Conservation (phyloP, 2,113 vertebrate species). For the Chrysochloris asiatica region DNA sequence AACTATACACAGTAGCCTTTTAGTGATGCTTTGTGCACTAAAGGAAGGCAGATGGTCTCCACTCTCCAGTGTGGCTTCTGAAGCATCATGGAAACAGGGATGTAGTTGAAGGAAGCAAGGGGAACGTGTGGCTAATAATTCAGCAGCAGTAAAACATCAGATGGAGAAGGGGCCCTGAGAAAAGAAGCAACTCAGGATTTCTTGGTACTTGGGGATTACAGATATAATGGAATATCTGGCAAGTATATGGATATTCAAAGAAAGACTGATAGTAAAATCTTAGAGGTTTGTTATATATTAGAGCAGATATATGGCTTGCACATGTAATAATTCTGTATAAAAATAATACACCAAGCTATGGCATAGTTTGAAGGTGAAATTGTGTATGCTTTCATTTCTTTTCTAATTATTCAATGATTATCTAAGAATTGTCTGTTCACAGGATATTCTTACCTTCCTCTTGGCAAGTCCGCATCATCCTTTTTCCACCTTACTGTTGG, state of each 20-base stretch:
- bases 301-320: background rate
- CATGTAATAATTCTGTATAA: background rate
- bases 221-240: background rate
- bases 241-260: background rate
- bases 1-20: background rate
- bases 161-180: too few relatives aligned
- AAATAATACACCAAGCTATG: background rate
- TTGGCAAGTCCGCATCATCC: slow-evolving; percentile 93
- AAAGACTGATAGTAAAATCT: background rate
- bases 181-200: background rate
- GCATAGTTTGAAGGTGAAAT: background rate
- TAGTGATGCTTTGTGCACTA: background rate
- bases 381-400: background rate
- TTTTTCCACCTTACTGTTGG: slow-evolving; percentile 97
- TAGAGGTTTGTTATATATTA: background rate
- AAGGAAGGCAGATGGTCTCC: background rate
- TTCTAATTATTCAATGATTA: background rate
- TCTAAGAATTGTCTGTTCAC: background rate
- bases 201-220: background rate
- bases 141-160: background rate
- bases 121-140: background rate
- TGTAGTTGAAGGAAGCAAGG: too few relatives aligned
- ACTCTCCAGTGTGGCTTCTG: accelerated
- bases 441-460: slow-evolving; percentile 92
- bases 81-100: background rate